Evolutionary conservation across 2,888 invertebrate species (phyloP).

Genomic region (Eulithis prunata): DNA sequence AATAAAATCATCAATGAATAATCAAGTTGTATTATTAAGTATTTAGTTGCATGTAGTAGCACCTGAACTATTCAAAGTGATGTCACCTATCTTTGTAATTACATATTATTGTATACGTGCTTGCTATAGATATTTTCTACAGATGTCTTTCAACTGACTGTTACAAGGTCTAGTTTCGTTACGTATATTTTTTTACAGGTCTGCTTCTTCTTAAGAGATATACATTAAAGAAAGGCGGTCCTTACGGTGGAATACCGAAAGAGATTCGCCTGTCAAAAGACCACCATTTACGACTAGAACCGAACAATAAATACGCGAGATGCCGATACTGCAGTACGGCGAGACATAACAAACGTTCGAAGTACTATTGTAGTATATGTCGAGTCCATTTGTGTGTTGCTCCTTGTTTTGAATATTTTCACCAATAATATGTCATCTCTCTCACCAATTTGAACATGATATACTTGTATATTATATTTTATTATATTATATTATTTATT

Average conservation of each 20-base stretch:
- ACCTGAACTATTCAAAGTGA: no score
- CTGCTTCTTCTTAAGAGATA: not conserved
- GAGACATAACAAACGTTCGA: slow-evolving; percentile 17
- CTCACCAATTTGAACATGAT: not conserved
- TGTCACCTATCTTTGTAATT: no score
- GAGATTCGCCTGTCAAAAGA: slow-evolving; percentile 11
- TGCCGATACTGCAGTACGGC: slow-evolving; percentile 15
- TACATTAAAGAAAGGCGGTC: slow-evolving; percentile 8
- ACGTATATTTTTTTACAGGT: not conserved
- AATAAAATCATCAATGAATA: no score
- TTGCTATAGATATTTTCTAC: no score
- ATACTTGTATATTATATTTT: no score
- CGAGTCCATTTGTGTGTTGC: slow-evolving; percentile 4
- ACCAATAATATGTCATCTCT: not conserved
- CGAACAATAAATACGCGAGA: slow-evolving; percentile 3
- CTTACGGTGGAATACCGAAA: slow-evolving; percentile 7
- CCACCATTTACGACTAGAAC: slow-evolving; percentile 7
- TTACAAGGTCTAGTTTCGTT: no score
- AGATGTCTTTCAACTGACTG: no score
- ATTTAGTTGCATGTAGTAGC: no score
- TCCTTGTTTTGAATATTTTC: slow-evolving; percentile 16
- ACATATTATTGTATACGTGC: no score
- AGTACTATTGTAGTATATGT: slow-evolving; percentile 15
- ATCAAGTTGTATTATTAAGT: no score
- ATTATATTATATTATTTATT: no score